Conservation (phyloP, 2,113 vertebrate genomes). For the Myotis yumanensis region DNA sequence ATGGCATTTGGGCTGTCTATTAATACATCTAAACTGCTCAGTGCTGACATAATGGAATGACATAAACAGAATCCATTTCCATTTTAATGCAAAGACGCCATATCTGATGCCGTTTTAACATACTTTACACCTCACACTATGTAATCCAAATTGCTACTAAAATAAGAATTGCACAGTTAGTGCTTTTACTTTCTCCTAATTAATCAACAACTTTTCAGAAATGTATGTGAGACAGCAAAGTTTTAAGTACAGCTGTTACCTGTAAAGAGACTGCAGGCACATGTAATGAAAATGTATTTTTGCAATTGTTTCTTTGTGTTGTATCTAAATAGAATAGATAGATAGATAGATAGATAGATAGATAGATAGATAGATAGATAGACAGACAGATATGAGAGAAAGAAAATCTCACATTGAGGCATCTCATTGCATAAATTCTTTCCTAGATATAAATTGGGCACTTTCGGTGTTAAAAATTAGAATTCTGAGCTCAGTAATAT, state of each 20-base stretch:
- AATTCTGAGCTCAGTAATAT: conserved; percentile 15
- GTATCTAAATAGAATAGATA: background rate
- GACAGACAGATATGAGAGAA: background rate
- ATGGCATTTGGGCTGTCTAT: background rate
- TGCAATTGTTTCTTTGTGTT: conserved; percentile 74
- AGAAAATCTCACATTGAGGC: background rate
- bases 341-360: background rate
- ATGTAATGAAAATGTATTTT: conserved; percentile 71
- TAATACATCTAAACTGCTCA: conserved; percentile 4
- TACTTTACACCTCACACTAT: background rate
- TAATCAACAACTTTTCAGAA: conserved; percentile 64
- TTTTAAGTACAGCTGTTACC: conserved; percentile 44
- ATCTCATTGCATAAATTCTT: background rate
- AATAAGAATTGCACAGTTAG: background rate
- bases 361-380: background rate
- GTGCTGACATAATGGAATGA: conserved; percentile 28
- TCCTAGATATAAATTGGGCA: background rate
- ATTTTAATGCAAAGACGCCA: conserved; percentile 57
- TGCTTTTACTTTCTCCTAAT: conserved; percentile 48
- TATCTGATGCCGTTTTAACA: background rate
- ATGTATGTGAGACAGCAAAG: conserved; percentile 51
- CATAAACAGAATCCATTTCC: conserved; percentile 44
- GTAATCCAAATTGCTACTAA: conserved; percentile 18
- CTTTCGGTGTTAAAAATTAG: background rate
- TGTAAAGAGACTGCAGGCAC: conserved; percentile 50